Evolutionary conservation across 2,797 vertebrate species (phyloP).

Genomic region (Aplochiton taeniatus): DNA sequence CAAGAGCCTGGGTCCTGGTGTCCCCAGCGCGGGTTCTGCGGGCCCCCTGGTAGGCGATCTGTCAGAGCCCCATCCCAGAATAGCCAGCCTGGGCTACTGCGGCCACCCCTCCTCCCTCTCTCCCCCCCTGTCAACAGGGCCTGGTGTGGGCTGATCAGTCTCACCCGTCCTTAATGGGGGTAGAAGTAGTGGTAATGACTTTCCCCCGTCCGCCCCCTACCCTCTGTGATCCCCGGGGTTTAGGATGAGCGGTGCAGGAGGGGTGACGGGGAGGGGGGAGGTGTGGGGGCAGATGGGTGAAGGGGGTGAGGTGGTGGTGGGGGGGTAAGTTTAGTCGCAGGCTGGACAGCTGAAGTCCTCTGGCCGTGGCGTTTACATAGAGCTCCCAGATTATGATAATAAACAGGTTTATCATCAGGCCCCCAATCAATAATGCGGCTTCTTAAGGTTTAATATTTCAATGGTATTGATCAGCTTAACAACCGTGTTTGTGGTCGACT

Average conservation of each 20-base stretch:
- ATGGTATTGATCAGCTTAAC: slow-evolving; percentile 96
- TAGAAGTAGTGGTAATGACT: slow-evolving; percentile 51
- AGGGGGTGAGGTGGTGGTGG: not conserved
- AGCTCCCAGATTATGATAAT: slow-evolving; percentile 83
- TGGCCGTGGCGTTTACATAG: slow-evolving; percentile 68
- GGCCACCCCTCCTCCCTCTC: not conserved
- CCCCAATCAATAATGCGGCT: slow-evolving; percentile 93
- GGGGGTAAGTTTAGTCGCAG: slow-evolving; percentile 21
- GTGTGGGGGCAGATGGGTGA: slow-evolving; percentile 1
- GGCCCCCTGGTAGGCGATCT: slow-evolving; percentile 24
- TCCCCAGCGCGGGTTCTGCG: too few relatives aligned
- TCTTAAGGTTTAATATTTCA: slow-evolving; percentile 97
- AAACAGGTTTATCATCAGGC: slow-evolving; percentile 97
- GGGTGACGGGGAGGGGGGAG: slow-evolving; percentile 16
- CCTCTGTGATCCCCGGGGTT: slow-evolving; percentile 28
- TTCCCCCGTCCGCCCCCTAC: slow-evolving; percentile 30
- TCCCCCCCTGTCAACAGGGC: slow-evolving; percentile 41
- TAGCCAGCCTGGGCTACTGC: slow-evolving; percentile 19
- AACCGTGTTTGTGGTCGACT: slow-evolving; percentile 87
- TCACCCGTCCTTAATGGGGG: slow-evolving; percentile 47
- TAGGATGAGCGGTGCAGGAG: slow-evolving; percentile 34
- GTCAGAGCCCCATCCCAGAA: slow-evolving; percentile 37
- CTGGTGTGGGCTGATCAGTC: slow-evolving; percentile 43
- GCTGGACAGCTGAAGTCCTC: slow-evolving; percentile 44
- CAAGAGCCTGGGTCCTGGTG: slow-evolving; percentile 8